These are phyloP conservation scores for Apostichopus japonicus DNA, from an alignment of 35 echinoderm and acorn worm genomes.

Conservation along the genomic window DNA sequence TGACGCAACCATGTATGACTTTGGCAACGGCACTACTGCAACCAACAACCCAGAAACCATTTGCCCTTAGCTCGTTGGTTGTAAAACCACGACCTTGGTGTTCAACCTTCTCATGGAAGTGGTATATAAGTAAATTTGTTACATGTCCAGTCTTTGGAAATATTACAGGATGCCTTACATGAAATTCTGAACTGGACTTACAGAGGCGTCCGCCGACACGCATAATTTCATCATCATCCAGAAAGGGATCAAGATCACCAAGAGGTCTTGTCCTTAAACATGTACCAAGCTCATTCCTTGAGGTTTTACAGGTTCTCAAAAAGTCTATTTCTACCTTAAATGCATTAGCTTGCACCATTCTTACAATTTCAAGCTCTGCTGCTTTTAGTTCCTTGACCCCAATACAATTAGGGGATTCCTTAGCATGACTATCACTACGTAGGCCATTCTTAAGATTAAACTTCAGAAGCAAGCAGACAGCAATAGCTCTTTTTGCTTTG, in stretches of 20 bases:
- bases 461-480: neutral
- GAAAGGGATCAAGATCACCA: slow-evolving; percentile 63
- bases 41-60: slow-evolving; percentile 67
- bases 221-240: slow-evolving; percentile 64
- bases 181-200: neutral
- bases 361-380: slow-evolving; percentile 23
- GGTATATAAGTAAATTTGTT: slow-evolving; percentile 55
- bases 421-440: too few species aligned
- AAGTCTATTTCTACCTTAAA: too few species aligned
- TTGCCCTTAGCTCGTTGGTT: slow-evolving; percentile 45
- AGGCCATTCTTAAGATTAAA: too few species aligned
- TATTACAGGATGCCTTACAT: too few species aligned
- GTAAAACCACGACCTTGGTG: slow-evolving; percentile 71
- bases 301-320: neutral
- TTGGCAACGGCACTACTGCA: slow-evolving; percentile 24
- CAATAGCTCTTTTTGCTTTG: neutral
- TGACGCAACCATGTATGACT: slow-evolving; percentile 42
- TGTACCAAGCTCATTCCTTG: neutral
- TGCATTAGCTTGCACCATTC: slow-evolving; percentile 5
- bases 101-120: slow-evolving; percentile 64
- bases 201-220: slow-evolving; percentile 75
- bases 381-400: neutral
- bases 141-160: slow-evolving; percentile 30
- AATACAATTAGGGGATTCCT: neutral
- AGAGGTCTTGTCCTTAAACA: neutral